A percentile compares a stretch with the other conserved stretches of the same genome.
Evolutionary conservation across 2,888 invertebrate species (phyloP).

Genomic region (Aplocera efformata): DNA sequence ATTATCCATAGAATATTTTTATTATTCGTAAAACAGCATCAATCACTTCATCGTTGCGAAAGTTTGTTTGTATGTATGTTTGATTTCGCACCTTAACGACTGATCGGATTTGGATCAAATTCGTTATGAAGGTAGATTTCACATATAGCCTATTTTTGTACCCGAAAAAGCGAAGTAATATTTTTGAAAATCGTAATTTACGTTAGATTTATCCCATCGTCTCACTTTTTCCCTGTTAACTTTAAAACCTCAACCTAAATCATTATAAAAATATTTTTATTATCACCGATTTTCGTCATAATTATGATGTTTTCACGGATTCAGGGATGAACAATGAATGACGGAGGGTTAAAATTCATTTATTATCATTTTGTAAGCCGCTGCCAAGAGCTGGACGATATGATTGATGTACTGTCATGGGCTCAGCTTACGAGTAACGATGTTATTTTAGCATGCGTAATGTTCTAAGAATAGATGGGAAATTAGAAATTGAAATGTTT

Average conservation of each 20-base stretch:
- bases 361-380: constrained; percentile 47
- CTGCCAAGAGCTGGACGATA: constrained; percentile 47
- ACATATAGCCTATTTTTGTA: no score
- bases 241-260: neutral
- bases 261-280: neutral
- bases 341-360: constrained; percentile 50
- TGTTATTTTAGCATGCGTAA: constrained; percentile 35
- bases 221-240: no score
- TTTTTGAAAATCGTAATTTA: no score
- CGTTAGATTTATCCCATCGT: no score
- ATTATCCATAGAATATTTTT: no score
- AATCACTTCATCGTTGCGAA: no score
- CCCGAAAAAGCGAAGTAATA: no score
- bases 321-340: constrained; percentile 19
- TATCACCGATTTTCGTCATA: constrained; percentile 7
- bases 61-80: no score
- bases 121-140: no score
- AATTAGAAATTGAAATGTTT: constrained; percentile 6
- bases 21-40: no score
- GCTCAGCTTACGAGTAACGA: constrained; percentile 31
- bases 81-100: no score
- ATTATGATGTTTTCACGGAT: constrained; percentile 19
- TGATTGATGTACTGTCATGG: constrained; percentile 51
- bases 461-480: constrained; percentile 20
- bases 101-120: no score